These are phyloP conservation scores for Argyrosomus japonicus DNA, from an alignment of 2,113 vertebrate genomes.

Conservation along the genomic window DNA sequence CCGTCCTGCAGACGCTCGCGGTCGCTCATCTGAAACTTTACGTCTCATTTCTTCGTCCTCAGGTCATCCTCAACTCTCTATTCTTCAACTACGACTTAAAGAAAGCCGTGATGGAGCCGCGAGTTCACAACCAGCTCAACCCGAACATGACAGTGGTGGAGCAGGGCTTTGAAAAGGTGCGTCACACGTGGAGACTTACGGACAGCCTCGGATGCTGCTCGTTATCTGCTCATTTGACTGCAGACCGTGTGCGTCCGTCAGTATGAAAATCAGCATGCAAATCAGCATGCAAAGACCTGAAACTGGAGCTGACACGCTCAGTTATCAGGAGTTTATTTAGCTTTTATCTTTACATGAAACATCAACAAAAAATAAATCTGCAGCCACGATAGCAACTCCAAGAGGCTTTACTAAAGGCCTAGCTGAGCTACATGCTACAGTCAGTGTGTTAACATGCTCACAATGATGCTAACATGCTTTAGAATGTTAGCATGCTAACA, in stretches of 20 bases:
- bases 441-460: too few species aligned
- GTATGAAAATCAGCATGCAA: not conserved
- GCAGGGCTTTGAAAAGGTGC: slow-evolving; percentile 81
- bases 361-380: too few species aligned
- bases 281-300: not conserved
- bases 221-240: not conserved
- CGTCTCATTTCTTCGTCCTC: not conserved
- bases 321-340: not conserved
- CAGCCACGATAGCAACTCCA: too few species aligned
- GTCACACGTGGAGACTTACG: not conserved
- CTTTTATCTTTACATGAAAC: not conserved
- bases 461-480: too few species aligned
- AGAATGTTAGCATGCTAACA: too few species aligned
- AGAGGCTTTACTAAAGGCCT: too few species aligned
- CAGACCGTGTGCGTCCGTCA: too few species aligned
- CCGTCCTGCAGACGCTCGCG: not conserved
- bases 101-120: slow-evolving; percentile 88
- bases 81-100: slow-evolving; percentile 94
- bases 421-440: too few species aligned
- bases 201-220: not conserved
- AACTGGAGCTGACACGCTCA: not conserved
- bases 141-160: slow-evolving; percentile 89
- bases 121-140: slow-evolving; percentile 93
- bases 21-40: not conserved
- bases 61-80: slow-evolving; percentile 92